A percentile compares a stretch with the other conserved stretches of the same genome.
phyloP scores from a whole-genome alignment of 2,113 vertebrate genomes.

The Oenanthe melanoleuca region DNA sequence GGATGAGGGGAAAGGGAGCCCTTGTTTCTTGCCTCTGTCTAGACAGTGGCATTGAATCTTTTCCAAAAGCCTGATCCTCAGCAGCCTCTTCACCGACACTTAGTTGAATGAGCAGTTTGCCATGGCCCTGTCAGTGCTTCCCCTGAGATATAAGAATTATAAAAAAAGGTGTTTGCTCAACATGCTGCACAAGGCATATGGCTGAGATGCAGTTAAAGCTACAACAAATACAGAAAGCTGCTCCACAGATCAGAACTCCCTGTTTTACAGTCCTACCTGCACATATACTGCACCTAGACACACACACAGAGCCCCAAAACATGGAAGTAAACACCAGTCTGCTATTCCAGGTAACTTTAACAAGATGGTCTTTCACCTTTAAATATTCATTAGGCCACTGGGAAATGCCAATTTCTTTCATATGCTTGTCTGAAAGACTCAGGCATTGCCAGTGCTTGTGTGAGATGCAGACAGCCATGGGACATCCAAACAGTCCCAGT shows the following conservation, averaged over 20 bases:
- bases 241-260: neutral
- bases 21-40: slow-evolving; percentile 71
- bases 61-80: slow-evolving; percentile 63
- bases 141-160: neutral
- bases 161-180: slow-evolving; percentile 58
- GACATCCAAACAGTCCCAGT: slow-evolving; percentile 17
- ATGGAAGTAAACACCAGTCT: neutral
- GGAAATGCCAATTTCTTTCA: slow-evolving; percentile 31
- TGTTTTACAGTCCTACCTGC: neutral
- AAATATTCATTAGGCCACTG: slow-evolving; percentile 17
- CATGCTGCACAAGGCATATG: slow-evolving; percentile 29
- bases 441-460: neutral
- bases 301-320: neutral
- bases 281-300: neutral
- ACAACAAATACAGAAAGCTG: slow-evolving; percentile 15
- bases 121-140: slow-evolving; percentile 10
- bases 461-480: slow-evolving; percentile 10
- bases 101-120: slow-evolving; percentile 45
- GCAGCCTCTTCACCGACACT: slow-evolving; percentile 34
- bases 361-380: neutral
- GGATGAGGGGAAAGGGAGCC: slow-evolving; percentile 32
- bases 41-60: slow-evolving; percentile 78
- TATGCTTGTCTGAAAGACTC: slow-evolving; percentile 29
- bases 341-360: neutral
- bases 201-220: slow-evolving; percentile 10